Evolutionary conservation across 2,888 invertebrate genomes (phyloP), one percentile per base, ranked within the genome.

Genomic region (Eulithis testata): DNA sequence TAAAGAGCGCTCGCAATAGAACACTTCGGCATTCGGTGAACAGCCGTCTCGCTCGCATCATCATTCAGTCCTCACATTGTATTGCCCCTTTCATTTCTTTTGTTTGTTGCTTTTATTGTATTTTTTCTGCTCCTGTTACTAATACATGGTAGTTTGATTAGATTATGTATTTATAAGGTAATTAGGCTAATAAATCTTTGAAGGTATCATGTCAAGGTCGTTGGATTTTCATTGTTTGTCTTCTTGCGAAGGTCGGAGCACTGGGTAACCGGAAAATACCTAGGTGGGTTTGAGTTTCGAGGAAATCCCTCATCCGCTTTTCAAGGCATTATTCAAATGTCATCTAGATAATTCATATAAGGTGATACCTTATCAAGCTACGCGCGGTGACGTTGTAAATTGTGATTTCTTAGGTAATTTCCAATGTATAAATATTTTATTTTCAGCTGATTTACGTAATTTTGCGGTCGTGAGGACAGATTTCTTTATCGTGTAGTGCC

Each of bases 21-120:
- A 88, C 79, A 89, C 92, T 89, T 92, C 76, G 93, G 92, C 93
- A 93, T 91, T 93, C 93, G 93, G 92, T 86, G 87, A 83, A 88
- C 90, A 92, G 90, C 92, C 93, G 93, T 91, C 88, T 90, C 82
- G 92, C 92, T 91, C 89, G 87, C 89, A 85, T 88, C 86, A 86
- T 79, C 49, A 49, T 49, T 47, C 88, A 81, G 81, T 80, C 79
- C 77, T 81, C 77, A 82, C 59, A 52, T 49, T 53, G 52, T 82
- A 86, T 85, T 83, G 81, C 76, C 79, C 80, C 79, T 73, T 82
- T 75, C 77, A 84, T 86, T 86, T 85, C 80, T 84, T 83, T 82
- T 81, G 80, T 79, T 88, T 85, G 82, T 80, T 83, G 79, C 78
- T 85, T 82, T 80, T 82, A 77, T 81, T 79, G 77, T 77, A 73